Evolutionary conservation across 1,140 invertebrate species (phyloP).

Genomic region (Ephestia elutella): DNA sequence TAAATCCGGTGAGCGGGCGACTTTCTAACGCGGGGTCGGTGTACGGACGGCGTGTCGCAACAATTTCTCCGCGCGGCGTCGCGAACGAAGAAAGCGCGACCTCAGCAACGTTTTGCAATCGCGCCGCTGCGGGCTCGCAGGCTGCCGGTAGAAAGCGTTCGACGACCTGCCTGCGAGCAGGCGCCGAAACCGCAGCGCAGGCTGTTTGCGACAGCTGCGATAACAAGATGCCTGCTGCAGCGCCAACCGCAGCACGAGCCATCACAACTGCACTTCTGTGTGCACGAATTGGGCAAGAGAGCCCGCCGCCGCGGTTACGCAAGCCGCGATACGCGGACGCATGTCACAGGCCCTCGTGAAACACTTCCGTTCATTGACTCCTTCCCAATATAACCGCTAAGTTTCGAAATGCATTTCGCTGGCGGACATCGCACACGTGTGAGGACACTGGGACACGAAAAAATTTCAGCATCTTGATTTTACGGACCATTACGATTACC

Average conservation of each 20-base stretch:
- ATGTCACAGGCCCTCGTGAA: constrained; percentile 66
- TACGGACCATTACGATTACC: constrained; percentile 34
- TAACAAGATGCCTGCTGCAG: constrained; percentile 38
- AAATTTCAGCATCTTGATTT: constrained; percentile 33
- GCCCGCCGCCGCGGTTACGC: constrained; percentile 48
- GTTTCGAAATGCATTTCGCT: constrained; percentile 58
- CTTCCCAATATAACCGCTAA: constrained; percentile 60
- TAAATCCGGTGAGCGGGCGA: constrained; percentile 71
- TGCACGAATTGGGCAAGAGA: constrained; percentile 57
- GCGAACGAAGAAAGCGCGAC: constrained; percentile 74
- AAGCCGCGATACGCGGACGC: constrained; percentile 58
- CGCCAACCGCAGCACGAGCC: constrained; percentile 38
- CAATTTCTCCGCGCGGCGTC: constrained; percentile 67
- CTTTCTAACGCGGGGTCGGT: constrained; percentile 72
- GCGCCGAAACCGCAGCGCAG: constrained; percentile 31
- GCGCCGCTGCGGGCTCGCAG: constrained; percentile 26
- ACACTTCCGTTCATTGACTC: constrained; percentile 74
- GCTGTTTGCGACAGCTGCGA: constrained; percentile 35
- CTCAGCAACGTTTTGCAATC: constrained; percentile 68
- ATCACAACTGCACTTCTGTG: constrained; percentile 32
- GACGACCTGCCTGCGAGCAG: constrained; percentile 22
- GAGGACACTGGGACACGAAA: constrained; percentile 21
- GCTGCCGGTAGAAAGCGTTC: constrained; percentile 51
- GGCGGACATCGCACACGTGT: constrained; percentile 36
- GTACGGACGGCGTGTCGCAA: constrained; percentile 67